Conservation (phyloP, 1,140 invertebrate species). For the Drosophila auraria region DNA sequence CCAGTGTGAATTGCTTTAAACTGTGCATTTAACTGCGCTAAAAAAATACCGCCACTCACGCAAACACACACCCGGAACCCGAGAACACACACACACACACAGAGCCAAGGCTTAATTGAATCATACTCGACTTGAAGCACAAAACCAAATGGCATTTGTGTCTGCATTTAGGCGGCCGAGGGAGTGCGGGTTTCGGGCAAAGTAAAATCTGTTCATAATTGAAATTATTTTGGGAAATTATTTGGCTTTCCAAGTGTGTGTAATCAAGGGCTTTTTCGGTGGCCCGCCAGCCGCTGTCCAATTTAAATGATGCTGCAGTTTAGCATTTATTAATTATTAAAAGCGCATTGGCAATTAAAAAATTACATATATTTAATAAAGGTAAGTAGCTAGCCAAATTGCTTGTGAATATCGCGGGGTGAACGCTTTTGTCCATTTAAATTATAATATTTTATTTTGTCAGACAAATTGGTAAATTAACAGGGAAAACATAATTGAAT, state of each 20-base stretch:
- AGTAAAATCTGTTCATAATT: constrained; percentile 68
- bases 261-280: constrained; percentile 33
- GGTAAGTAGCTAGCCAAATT: constrained; percentile 50
- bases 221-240: constrained; percentile 71
- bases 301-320: constrained; percentile 54
- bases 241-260: constrained; percentile 50
- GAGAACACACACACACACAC: constrained; percentile 7
- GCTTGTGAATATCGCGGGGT: constrained; percentile 37
- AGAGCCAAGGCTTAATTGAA: constrained; percentile 61
- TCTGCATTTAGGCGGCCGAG: constrained; percentile 21
- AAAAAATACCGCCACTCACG: constrained; percentile 34
- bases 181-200: neutral
- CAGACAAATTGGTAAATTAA: constrained; percentile 60
- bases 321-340: constrained; percentile 53
- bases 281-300: constrained; percentile 2
- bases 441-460: constrained; percentile 59
- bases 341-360: constrained; percentile 3
- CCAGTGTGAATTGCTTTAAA: constrained; percentile 17
- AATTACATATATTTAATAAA: constrained; percentile 9
- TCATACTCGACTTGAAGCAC: constrained; percentile 64
- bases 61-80: neutral
- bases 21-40: constrained; percentile 33
- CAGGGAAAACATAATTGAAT: constrained; percentile 51
- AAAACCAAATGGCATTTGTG: constrained; percentile 55
- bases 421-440: constrained; percentile 35